Percentiles rank a stretch among this genome's conserved stretches.
phyloP scores from a whole-genome alignment of 2,888 invertebrate species.

The Orchestes rusci region DNA sequence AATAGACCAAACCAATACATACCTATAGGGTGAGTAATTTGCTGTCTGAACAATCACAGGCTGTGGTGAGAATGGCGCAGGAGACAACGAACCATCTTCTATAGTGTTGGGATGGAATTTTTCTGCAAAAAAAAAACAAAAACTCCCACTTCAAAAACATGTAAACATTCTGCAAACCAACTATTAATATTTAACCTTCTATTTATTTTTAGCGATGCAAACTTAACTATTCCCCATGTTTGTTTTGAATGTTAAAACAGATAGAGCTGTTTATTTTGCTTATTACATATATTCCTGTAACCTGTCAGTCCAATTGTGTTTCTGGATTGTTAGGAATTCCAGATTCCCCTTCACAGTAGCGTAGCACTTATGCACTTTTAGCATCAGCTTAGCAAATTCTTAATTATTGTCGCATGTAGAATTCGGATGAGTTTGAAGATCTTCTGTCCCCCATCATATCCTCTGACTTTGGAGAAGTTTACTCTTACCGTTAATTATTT shows the following conservation, averaged over 20 bases:
- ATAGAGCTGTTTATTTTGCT: conserved; percentile 5
- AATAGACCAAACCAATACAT: conserved; percentile 25
- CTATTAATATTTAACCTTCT: conserved; percentile 1
- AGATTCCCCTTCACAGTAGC: no score
- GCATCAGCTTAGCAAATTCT: no score
- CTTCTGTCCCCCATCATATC: no score
- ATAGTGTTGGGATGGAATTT: conserved; percentile 47
- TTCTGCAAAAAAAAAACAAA: conserved; percentile 43
- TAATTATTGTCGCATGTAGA: no score
- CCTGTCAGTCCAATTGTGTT: no score
- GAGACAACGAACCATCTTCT: conserved; percentile 52
- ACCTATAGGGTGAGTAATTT: conserved; percentile 53
- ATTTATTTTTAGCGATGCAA: conserved; percentile 8
- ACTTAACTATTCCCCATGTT: conserved; percentile 1
- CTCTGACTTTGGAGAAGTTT: no score
- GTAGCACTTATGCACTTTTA: no score
- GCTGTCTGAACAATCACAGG: conserved; percentile 54
- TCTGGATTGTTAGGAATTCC: no score
- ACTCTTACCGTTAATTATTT: no score
- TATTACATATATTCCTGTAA: not conserved
- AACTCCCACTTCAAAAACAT: no score
- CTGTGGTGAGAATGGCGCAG: conserved; percentile 52
- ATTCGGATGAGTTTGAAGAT: no score
- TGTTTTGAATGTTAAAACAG: conserved; percentile 7
- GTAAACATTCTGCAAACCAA: not conserved